Base-by-base conservation (phyloP, 2,888 invertebrate species). In the Brenthis daphne region DNA sequence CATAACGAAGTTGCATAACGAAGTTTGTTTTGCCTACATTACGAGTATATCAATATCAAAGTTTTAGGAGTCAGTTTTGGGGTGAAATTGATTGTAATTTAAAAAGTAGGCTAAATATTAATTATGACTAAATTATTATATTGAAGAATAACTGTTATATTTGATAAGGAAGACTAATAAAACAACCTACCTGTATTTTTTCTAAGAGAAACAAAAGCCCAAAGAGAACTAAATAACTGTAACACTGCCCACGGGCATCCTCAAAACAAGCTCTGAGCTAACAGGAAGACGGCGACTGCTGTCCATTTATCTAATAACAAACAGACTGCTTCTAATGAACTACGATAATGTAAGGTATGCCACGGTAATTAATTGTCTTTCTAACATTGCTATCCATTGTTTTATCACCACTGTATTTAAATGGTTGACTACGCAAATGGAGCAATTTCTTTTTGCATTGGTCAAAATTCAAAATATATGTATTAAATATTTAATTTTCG, bases 231-330 rank as follows among this genome's bases (percentile, higher is more conserved):
- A 56, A 67, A 57, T 72, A 72, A 72, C 70, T 68, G 70, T 72
- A 70, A 64, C 72, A 24, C 70, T 56, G 68, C 72, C 72, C 72
- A 72, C 72, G 65, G 71, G 57, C 69, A 58, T 61, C 69, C 57
- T 67, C 69, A 67, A 67, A 69, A 67, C 69, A 66, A 70, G 68
- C 64, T 72, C 51, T 47, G 66, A 51, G 54, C 70, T 56, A 53
- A 70, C 68, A 68, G 72, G 60, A 70, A 72, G 65, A 64, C 57
- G 60, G 63, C 69, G 67, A 63, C 70, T 67, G 64, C 66, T 69
- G 65, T 68, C 68, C 68, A 64, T 72, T 70, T 70, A 68, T 72
- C 70, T 70, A 56, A 68, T 68, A 72, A 72, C 68, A 71, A 68
- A 71, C 67, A 72, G 64, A 64, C 65, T 50, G 69, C 65, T 69